Evolutionary conservation across 2,888 invertebrate genomes (phyloP), one percentile per base, ranked within the genome.

Genomic region (Caenorhabditis sp.): DNA sequence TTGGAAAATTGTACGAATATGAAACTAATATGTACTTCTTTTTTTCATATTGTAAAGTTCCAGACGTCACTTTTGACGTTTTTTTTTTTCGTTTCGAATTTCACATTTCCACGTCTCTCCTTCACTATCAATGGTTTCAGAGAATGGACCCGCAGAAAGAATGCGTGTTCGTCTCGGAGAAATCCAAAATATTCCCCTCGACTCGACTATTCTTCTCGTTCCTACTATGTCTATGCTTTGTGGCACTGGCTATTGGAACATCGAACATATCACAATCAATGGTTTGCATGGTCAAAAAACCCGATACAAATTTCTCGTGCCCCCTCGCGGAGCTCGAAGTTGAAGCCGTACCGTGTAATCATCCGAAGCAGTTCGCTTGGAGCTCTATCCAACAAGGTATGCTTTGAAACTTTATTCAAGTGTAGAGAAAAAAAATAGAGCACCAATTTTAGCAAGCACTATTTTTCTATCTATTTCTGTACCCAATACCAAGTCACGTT

Each of bases 241-340:
- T 91, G 54, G 87, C 90, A 35, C 73, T 91, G 28, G 68, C 87
- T n/a, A 85, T 88, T 22, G 82, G 86, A 26, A 88, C 87, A 7
- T 86, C 87, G 22, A 87, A 86, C 61, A 84, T 87, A 12, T 83
- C 85, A 4, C 85, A 87, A 28, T 85, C 85, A 16, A 90, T 90
- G 89, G 89, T 90, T 12, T 90, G 89, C 75, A 90, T 90, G 90
- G 86, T 89, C 1, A 84, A 80, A 58, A 89, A 86, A 70, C 84
- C 84, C 0, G 80, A 81, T 7, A 38, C 59, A 0, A 80, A 84
- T 14, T 54, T 31, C 22, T 56, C 74, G n/a, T 80, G 77, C n/a
- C 80, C 81, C 1, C 41, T 74, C 5, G 77, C 64, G 22, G 74
- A 77, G 14, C 68, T 72, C 38, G 88, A 87, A 51, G 86, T 90